Base-by-base conservation (phyloP, 2,113 vertebrate species). In the Pachyramphus minor region DNA sequence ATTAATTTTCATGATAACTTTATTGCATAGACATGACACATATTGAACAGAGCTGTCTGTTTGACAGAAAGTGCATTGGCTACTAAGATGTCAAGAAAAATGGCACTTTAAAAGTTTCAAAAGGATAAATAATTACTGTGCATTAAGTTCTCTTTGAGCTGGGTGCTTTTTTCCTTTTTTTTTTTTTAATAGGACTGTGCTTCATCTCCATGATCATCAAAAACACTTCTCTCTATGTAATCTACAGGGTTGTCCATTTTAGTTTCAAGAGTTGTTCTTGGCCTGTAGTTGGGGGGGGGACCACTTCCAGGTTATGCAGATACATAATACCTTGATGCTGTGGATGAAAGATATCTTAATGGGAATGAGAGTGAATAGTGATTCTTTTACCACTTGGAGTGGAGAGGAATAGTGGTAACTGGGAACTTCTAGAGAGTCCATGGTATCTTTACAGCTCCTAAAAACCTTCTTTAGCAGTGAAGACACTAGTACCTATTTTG, bases 1-100 rank as follows among this genome's bases (percentile, higher is more conserved):
- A 71, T 95, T 80, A 90, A 82, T 89, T 94, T 92, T 89, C 67
- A 30, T 59, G 20, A 89, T 82, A 66, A 87, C 60, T 95, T 96
- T 80, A 37, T 83, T 85, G 41, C 15, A 0, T 52, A 91, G 84
- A 49, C 41, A 53, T 75, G 91, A 86, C 83, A 80, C 42, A 37
- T 60, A 77, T n/a, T 89, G 78, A 92, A 71, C 69, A 68, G 56
- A 94, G 31, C 44, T 88, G 53, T 78, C 83, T 91, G 18, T 78
- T 76, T 91, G 72, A 93, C 37, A 77, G 33, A 92, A 92, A 89
- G 66, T 81, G 44, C 72, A 93, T 12, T 14, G 74, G 44, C 78
- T 96, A 92, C 74, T 81, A 84, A 66, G 74, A 52, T 60, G 35
- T 68, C 59, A 74, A 92, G 60, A 86, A 81, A 73, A 84, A 90